These are phyloP conservation scores for Saturnia japonica DNA, from an alignment of 2,888 invertebrate genomes.

Conservation along the genomic window DNA sequence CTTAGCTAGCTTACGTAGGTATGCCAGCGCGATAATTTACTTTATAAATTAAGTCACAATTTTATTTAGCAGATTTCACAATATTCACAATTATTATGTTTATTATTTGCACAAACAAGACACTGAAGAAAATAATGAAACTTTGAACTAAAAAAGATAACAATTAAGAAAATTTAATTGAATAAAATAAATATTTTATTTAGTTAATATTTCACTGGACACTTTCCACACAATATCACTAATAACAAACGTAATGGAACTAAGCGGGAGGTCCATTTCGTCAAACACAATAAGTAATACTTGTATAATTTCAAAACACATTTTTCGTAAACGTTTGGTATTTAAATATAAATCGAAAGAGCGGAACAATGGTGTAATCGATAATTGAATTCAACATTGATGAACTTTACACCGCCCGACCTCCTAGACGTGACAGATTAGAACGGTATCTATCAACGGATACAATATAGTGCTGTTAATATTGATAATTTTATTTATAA, in stretches of 20 bases:
- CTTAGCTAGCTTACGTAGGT: too few species aligned
- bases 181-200: background rate
- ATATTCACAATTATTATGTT: too few species aligned
- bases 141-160: background rate
- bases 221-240: constrained; percentile 20
- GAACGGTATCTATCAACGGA: constrained; percentile 66
- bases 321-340: constrained; percentile 79
- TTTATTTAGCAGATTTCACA: too few species aligned
- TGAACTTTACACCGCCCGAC: constrained; percentile 81
- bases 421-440: constrained; percentile 81
- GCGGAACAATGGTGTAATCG: constrained; percentile 80
- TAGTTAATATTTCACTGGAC: background rate
- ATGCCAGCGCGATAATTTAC: too few species aligned
- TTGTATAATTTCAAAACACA: constrained; percentile 77
- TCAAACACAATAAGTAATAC: constrained; percentile 63
- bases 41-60: too few species aligned
- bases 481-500: background rate
- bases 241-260: constrained; percentile 40
- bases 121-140: background rate
- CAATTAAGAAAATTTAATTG: background rate
- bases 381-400: constrained; percentile 82
- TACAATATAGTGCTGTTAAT: constrained; percentile 54
- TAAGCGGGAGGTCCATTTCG: constrained; percentile 68
- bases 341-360: constrained; percentile 82
- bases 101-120: too few species aligned